A percentile compares a stretch with the other conserved stretches of the same genome.
These are phyloP conservation scores for Terrapene triunguis DNA, from an alignment of 2,113 vertebrate genomes.

Conservation along the genomic window DNA sequence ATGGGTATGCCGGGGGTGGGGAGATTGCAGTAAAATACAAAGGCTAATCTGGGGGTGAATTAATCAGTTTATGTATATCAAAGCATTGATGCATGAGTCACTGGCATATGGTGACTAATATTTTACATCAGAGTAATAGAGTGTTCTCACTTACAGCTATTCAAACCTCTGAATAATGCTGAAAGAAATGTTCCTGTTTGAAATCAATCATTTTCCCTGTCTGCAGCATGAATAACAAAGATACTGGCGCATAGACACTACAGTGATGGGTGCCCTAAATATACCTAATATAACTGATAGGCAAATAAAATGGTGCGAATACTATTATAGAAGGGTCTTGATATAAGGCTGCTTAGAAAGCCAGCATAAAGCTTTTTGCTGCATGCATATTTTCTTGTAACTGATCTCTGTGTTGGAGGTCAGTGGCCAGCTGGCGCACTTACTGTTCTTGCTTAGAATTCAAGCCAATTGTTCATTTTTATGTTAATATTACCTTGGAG, in stretches of 20 bases:
- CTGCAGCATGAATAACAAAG: slow-evolving; percentile 6
- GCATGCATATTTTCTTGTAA: background rate
- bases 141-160: slow-evolving; percentile 52
- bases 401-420: slow-evolving; percentile 25
- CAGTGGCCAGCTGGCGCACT: slow-evolving; percentile 28
- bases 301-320: background rate
- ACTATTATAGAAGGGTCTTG: background rate
- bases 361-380: slow-evolving; percentile 21
- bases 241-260: background rate
- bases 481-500: slow-evolving; percentile 27
- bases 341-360: slow-evolving; percentile 6
- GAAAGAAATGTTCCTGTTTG: background rate
- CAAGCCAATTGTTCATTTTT: slow-evolving; percentile 47
- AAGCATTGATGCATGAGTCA: slow-evolving; percentile 62
- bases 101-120: slow-evolving; percentile 28
- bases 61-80: slow-evolving; percentile 49
- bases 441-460: slow-evolving; percentile 46
- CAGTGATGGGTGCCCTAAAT: slow-evolving; percentile 10
- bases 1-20: slow-evolving; percentile 17
- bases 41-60: slow-evolving; percentile 33
- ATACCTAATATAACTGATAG: background rate
- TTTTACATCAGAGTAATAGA: slow-evolving; percentile 45
- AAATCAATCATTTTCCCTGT: slow-evolving; percentile 2
- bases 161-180: slow-evolving; percentile 42
- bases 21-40: slow-evolving; percentile 38